Base-by-base conservation (phyloP, 2,113 vertebrate genomes). In the Suncus etruscus region DNA sequence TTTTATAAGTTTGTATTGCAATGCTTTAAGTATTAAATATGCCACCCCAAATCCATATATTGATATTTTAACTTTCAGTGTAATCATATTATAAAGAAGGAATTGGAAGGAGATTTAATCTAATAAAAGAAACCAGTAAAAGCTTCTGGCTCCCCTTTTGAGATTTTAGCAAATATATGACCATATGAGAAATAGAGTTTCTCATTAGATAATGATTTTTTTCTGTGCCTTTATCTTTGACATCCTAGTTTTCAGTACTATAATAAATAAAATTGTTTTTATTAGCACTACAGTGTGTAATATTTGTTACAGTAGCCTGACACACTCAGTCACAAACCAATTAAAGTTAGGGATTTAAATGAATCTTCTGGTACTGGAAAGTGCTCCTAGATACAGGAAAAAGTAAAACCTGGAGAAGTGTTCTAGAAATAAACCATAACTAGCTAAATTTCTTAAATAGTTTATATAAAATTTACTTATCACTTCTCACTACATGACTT, bases 401-500 rank as follows among this genome's bases (percentile, higher is more conserved):
- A 83, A 80, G 39, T 45, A n/a, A 82, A 63, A 48, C 45, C 27
- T 58, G 4, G 39, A 70, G 10, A 61, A 18, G 32, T 22, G 4
- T 61, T 75, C 51, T 65, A 83, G 14, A 88, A 77, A 83, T 51
- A 2, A 25, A 51, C 87, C 78, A 54, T 61, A 39, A 6, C 32
- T 84, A 20, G 1, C n/a, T 25, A 61, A 87, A 12, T 6, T 85
- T 85, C 39, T 69, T 31, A 15, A 8, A 29, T 79, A 3, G 18
- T 73, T 91, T 72, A 29, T n/a, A 47, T 69, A 83, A 25, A 91
- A 54, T 82, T 66, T 66, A 1, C 29, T 94, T 14, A 92, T 27
- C 32, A 15, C 48, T 91, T 39, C 48, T 87, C 87, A 75, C 31
- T 72, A 14, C 0, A 54, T 77, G 22, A 68, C 39, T 92, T 76